Evolutionary conservation across 2,113 vertebrate genomes (phyloP).

Genomic region (Oxyruncus cristatus): DNA sequence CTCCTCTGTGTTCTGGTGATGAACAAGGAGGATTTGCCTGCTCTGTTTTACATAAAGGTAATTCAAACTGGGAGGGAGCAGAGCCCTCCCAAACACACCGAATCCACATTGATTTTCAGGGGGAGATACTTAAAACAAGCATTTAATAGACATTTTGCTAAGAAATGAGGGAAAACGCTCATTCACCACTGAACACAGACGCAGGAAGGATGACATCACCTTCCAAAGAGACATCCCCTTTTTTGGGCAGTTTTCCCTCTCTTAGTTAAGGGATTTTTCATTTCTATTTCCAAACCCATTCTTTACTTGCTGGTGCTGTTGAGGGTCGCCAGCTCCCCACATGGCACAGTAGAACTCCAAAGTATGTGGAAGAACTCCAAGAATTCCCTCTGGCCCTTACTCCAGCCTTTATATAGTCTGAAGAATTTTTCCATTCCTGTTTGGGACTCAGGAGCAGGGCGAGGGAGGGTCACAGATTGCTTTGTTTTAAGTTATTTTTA

Average conservation of each 20-base stretch:
- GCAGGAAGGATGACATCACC: background rate
- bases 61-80: background rate
- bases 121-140: background rate
- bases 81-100: background rate
- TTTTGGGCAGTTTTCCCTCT: background rate
- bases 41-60: background rate
- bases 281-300: background rate
- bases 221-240: background rate
- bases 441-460: background rate
- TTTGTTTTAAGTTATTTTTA: slow-evolving; percentile 45
- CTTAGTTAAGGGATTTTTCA: background rate
- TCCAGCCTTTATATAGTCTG: slow-evolving; percentile 45
- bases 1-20: background rate
- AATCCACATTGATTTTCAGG: background rate
- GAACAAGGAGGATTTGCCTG: background rate
- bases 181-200: background rate
- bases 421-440: slow-evolving; percentile 57
- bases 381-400: slow-evolving; percentile 25
- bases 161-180: background rate
- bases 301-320: background rate
- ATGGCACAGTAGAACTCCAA: background rate
- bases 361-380: slow-evolving; percentile 28
- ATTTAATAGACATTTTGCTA: background rate
- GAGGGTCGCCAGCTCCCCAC: background rate
- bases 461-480: background rate